These are phyloP conservation scores for Araneus ventricosus DNA, from an alignment of 1,140 invertebrate genomes.

Conservation along the genomic window DNA sequence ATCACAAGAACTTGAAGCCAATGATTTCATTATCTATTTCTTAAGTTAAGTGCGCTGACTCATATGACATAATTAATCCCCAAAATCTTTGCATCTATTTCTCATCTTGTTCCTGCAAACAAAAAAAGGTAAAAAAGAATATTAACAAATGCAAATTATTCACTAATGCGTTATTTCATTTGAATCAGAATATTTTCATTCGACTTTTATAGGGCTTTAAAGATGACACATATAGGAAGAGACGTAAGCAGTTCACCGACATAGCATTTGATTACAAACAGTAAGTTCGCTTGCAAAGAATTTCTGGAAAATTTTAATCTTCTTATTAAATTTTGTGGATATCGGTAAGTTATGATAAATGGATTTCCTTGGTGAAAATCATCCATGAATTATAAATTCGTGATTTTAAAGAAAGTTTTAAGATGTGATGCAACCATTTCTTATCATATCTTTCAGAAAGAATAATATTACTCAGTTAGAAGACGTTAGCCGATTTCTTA, in stretches of 20 bases:
- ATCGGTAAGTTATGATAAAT: slow-evolving; percentile 84
- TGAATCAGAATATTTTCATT: too few relatives aligned
- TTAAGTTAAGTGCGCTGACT: too few relatives aligned
- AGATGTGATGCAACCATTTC: too few relatives aligned
- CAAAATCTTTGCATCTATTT: too few relatives aligned
- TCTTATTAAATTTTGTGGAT: slow-evolving; percentile 97
- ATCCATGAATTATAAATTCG: background rate
- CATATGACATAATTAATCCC: too few relatives aligned
- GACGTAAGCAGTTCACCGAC: slow-evolving; percentile 94
- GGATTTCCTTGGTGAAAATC: background rate
- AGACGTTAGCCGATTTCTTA: slow-evolving; percentile 95
- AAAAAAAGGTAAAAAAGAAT: too few relatives aligned
- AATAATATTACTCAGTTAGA: slow-evolving; percentile 94
- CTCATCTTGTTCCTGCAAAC: too few relatives aligned
- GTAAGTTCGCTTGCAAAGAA: slow-evolving; percentile 95
- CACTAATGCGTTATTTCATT: too few relatives aligned
- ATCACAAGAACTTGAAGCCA: too few relatives aligned
- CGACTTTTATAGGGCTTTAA: slow-evolving; percentile 97
- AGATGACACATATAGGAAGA: slow-evolving; percentile 95
- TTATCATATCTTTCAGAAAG: slow-evolving; percentile 82
- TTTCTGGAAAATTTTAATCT: slow-evolving; percentile 98
- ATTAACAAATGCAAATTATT: too few relatives aligned
- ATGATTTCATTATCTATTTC: too few relatives aligned
- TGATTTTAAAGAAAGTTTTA: too few relatives aligned
- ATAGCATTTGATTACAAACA: slow-evolving; percentile 97